Percentiles rank a stretch among this genome's conserved stretches.
phyloP scores from a whole-genome alignment of 2,888 invertebrate species.

The Drosophila pegasa region DNA sequence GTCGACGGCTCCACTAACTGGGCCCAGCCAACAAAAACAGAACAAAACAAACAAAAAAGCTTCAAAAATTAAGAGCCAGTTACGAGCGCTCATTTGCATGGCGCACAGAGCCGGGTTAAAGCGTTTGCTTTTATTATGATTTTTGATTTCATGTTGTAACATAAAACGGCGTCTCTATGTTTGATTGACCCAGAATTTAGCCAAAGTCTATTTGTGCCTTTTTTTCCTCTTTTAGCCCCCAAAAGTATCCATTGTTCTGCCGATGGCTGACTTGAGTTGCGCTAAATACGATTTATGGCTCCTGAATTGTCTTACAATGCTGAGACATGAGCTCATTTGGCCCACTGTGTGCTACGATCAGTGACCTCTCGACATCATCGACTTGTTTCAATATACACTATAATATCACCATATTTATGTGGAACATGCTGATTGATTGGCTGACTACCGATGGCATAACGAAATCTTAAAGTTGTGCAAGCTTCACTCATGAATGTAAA shows the following conservation, averaged over 20 bases:
- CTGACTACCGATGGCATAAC: not conserved
- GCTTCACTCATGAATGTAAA: not conserved
- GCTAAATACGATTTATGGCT: conserved; percentile 64
- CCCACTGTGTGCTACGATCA: conserved; percentile 34
- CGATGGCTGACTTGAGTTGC: conserved; percentile 29
- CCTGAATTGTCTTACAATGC: conserved; percentile 45
- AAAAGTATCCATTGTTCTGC: conserved; percentile 49
- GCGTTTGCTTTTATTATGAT: conserved; percentile 59
- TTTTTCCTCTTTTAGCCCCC: conserved; percentile 9
- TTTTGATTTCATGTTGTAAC: conserved; percentile 68
- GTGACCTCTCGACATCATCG: conserved; percentile 51
- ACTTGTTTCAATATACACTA: not conserved
- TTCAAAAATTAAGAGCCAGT: conserved; percentile 65
- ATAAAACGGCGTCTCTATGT: conserved; percentile 48
- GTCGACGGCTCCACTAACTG: conserved; percentile 47
- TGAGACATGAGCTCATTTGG: conserved; percentile 57
- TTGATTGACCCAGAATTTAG: conserved; percentile 73
- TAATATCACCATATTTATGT: not conserved
- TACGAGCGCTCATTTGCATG: conserved; percentile 69
- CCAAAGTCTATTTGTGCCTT: conserved; percentile 11
- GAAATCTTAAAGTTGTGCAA: not conserved
- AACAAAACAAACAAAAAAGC: conserved; percentile 20
- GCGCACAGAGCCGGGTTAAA: conserved; percentile 39
- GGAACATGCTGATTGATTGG: not conserved
- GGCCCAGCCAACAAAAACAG: conserved; percentile 38